Conservation (phyloP, 1,140 invertebrate genomes). For the Pogonus chalceus region DNA sequence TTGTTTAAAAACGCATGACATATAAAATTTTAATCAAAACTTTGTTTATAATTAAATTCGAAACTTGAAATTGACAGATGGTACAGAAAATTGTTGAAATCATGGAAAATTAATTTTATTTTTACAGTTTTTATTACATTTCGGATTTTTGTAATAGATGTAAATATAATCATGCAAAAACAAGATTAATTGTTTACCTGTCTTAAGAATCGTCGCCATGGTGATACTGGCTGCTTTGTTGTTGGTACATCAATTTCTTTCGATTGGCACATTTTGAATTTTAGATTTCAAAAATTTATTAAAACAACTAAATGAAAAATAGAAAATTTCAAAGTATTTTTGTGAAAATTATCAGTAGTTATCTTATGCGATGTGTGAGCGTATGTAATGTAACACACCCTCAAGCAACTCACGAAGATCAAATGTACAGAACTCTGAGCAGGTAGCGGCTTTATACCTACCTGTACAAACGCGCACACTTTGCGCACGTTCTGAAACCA, state of each 20-base stretch:
- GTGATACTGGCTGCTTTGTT: background rate
- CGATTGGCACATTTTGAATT: background rate
- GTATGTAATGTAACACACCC: background rate
- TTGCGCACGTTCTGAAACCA: background rate
- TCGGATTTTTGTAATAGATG: too few relatives aligned
- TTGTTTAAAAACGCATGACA: too few relatives aligned
- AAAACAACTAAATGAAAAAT: background rate
- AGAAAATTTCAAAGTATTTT: background rate
- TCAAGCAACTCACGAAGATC: background rate
- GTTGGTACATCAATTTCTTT: background rate
- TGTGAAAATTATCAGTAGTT: background rate
- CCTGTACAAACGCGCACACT: too few relatives aligned
- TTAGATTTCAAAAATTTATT: background rate
- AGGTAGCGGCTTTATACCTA: conserved; percentile 1
- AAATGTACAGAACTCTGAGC: background rate
- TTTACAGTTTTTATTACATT: too few relatives aligned
- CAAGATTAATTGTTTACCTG: conserved; percentile 10
- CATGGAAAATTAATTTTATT: too few relatives aligned
- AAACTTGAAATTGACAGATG: too few relatives aligned
- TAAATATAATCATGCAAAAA: background rate
- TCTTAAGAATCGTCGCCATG: conserved; percentile 8
- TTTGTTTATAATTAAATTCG: too few relatives aligned
- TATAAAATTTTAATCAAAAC: too few relatives aligned
- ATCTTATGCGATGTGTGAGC: background rate
- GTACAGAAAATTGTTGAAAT: too few relatives aligned